These are phyloP conservation scores for Rhinichthys osculus DNA, from an alignment of 2,797 vertebrate genomes.

Conservation along the genomic window DNA sequence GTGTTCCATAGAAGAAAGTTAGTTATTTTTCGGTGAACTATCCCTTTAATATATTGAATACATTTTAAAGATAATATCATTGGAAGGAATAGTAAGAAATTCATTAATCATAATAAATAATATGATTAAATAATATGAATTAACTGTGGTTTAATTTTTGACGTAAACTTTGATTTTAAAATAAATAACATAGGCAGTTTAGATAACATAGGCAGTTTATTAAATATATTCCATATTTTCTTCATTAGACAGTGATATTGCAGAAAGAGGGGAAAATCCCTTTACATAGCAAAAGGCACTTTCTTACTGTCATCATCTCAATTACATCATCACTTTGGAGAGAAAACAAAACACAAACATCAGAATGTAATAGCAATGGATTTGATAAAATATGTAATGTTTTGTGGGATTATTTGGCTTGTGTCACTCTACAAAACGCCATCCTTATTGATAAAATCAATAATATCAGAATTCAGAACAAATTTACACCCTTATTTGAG, in stretches of 20 bases:
- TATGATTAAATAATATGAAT: no score
- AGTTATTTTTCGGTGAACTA: neutral
- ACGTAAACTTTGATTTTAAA: neutral
- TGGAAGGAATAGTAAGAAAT: neutral
- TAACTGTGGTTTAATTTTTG: neutral
- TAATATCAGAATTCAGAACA: neutral
- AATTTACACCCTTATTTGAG: neutral
- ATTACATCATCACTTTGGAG: neutral
- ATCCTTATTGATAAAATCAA: neutral
- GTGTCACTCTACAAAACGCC: neutral
- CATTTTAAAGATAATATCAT: neutral
- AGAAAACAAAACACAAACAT: neutral
- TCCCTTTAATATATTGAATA: no score
- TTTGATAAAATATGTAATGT: neutral
- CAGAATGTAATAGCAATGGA: neutral
- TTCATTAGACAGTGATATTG: neutral
- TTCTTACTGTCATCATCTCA: neutral
- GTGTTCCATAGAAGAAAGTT: neutral
- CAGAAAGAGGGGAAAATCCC: neutral
- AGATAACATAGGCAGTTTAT: neutral
- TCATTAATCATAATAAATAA: neutral
- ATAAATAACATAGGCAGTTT: neutral
- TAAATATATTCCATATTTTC: neutral
- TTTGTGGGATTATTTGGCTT: neutral
- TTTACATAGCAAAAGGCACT: neutral